Evolutionary conservation across 1,140 invertebrate genomes (phyloP).

Genomic region (Zaprionus nigranus): DNA sequence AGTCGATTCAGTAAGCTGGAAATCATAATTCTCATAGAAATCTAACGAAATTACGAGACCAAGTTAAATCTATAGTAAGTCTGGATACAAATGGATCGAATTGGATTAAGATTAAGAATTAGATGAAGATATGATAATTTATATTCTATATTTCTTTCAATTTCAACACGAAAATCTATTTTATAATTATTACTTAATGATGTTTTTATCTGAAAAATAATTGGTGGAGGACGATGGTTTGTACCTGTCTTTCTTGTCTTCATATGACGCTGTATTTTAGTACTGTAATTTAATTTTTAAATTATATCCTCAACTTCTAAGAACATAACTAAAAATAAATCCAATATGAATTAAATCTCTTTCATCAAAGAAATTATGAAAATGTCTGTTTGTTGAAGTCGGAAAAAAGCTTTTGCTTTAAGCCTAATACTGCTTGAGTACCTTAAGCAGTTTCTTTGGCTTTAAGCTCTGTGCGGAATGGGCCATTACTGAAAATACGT

Average conservation of each 20-base stretch:
- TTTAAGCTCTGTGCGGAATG: slow-evolving; percentile 4
- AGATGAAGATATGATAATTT: no score
- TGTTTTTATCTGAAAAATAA: no score
- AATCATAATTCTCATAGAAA: background rate
- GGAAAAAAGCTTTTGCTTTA: background rate
- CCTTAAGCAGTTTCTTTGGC: background rate
- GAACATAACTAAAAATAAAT: background rate
- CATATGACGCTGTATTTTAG: background rate
- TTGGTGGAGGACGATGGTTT: no score
- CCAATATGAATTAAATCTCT: background rate
- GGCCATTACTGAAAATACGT: slow-evolving; percentile 8
- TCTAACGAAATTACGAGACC: background rate
- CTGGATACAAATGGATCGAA: no score
- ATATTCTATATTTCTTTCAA: no score
- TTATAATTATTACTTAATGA: no score
- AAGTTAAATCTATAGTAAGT: background rate
- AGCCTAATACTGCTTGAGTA: background rate
- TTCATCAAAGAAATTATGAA: background rate
- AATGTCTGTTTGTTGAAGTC: background rate
- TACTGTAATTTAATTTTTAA: background rate
- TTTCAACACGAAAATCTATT: no score
- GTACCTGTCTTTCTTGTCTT: background rate
- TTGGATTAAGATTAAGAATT: no score
- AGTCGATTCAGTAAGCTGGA: slow-evolving; percentile 8
- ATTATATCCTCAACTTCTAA: background rate